Evolutionary conservation across 2,797 vertebrate species (phyloP).

Genomic region (Nasua narica): DNA sequence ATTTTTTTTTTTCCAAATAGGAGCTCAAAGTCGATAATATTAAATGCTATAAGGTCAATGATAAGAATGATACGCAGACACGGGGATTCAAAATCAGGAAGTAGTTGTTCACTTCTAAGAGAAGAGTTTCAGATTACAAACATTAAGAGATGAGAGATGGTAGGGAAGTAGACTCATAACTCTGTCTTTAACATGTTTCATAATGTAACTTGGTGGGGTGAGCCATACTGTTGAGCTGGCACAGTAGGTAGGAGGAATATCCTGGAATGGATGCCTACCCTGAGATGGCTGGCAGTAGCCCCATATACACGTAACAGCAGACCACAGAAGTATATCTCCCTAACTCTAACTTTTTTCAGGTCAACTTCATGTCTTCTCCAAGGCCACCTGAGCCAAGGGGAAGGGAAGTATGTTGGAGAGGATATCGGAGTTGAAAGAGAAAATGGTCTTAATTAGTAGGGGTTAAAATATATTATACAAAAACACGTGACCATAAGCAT

Average conservation of each 20-base stretch:
- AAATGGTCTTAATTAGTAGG: not conserved
- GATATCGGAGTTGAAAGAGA: not conserved
- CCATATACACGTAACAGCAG: not conserved
- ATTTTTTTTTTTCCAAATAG: not conserved
- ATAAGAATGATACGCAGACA: slow-evolving; percentile 61
- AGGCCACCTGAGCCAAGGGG: not conserved
- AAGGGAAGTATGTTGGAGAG: not conserved
- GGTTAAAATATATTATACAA: not conserved
- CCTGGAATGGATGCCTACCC: not conserved
- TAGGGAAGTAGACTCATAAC: not conserved
- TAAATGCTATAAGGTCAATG: slow-evolving; percentile 35
- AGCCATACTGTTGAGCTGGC: not conserved
- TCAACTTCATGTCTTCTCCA: not conserved
- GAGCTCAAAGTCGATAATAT: slow-evolving; percentile 12
- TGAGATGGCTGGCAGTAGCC: not conserved
- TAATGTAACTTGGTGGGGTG: not conserved
- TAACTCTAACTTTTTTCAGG: not conserved
- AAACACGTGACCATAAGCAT: not conserved
- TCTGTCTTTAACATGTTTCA: not conserved
- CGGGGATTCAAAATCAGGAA: slow-evolving; percentile 29
- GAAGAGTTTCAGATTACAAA: slow-evolving; percentile 4
- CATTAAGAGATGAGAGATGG: not conserved
- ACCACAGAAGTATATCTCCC: not conserved
- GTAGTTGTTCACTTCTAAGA: slow-evolving; percentile 34
- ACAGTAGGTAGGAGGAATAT: not conserved